These are phyloP conservation scores for Notothenia coriiceps DNA, from an alignment of 2,113 vertebrate species.

Conservation along the genomic window DNA sequence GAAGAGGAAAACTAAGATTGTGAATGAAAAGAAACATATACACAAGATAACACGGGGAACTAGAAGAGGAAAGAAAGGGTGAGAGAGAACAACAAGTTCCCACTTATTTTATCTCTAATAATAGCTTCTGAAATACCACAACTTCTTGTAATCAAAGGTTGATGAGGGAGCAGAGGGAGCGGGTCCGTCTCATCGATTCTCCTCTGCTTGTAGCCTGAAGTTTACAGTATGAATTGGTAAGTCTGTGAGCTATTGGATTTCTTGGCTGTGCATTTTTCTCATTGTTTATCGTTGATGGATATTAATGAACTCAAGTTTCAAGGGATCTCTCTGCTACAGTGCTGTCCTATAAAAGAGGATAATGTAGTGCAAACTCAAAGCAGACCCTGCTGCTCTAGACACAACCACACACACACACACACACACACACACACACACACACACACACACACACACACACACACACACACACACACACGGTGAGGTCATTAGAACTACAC, in stretches of 20 bases:
- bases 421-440: no score
- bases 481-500: constrained; percentile 16
- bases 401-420: background rate
- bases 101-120: constrained; percentile 68
- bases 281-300: constrained; percentile 48
- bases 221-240: constrained; percentile 33
- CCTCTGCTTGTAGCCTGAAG: constrained; percentile 36
- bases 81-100: constrained; percentile 49
- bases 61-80: constrained; percentile 11
- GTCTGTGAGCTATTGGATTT: constrained; percentile 36
- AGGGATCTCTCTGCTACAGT: background rate
- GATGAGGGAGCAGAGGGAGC: constrained; percentile 57
- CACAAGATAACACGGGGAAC: constrained; percentile 36
- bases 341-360: background rate
- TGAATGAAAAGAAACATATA: background rate
- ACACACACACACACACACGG: background rate
- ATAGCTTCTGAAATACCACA: constrained; percentile 62
- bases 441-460: no score
- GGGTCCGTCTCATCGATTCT: constrained; percentile 47
- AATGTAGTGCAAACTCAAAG: background rate
- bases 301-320: constrained; percentile 45
- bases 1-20: constrained; percentile 50
- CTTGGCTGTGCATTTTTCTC: constrained; percentile 10
- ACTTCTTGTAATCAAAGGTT: constrained; percentile 62
- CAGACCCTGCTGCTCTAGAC: background rate